Conservation (phyloP, 2,888 invertebrate species). For the Agelastica alni region DNA sequence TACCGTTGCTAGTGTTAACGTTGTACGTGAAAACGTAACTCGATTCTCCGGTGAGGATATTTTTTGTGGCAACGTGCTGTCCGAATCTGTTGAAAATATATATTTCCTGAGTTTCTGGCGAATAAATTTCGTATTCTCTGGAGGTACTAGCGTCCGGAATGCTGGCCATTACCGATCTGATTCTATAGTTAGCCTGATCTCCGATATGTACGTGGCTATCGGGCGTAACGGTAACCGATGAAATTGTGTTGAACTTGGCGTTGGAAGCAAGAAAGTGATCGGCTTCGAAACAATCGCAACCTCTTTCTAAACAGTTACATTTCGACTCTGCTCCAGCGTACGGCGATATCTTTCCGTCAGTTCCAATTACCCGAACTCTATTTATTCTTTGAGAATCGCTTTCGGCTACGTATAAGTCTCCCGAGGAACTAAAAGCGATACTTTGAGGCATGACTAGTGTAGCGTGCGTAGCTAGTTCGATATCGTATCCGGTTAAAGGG, state of each 20-base stretch:
- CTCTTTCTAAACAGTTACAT: constrained; percentile 89
- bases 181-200: constrained; percentile 90
- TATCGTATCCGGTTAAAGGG: constrained; percentile 76
- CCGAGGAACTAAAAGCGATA: constrained; percentile 90
- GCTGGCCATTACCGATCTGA: constrained; percentile 85
- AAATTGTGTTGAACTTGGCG: constrained; percentile 92
- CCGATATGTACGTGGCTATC: constrained; percentile 94
- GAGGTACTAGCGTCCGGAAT: constrained; percentile 84
- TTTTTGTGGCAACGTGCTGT: constrained; percentile 91
- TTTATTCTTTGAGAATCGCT: constrained; percentile 95
- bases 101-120: constrained; percentile 93
- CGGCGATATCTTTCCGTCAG: constrained; percentile 90
- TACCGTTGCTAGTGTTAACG: constrained; percentile 95
- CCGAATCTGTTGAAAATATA: constrained; percentile 94
- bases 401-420: constrained; percentile 92
- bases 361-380: constrained; percentile 85
- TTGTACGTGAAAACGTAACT: constrained; percentile 94
- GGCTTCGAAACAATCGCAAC: constrained; percentile 91
- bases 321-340: constrained; percentile 94
- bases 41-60: constrained; percentile 92
- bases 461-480: constrained; percentile 88
- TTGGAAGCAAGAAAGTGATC: constrained; percentile 90
- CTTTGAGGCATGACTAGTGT: constrained; percentile 92
- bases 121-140: constrained; percentile 91
- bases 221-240: constrained; percentile 89